These are phyloP conservation scores for Craniophora ligustri DNA, from an alignment of 2,888 invertebrate species.

Conservation along the genomic window DNA sequence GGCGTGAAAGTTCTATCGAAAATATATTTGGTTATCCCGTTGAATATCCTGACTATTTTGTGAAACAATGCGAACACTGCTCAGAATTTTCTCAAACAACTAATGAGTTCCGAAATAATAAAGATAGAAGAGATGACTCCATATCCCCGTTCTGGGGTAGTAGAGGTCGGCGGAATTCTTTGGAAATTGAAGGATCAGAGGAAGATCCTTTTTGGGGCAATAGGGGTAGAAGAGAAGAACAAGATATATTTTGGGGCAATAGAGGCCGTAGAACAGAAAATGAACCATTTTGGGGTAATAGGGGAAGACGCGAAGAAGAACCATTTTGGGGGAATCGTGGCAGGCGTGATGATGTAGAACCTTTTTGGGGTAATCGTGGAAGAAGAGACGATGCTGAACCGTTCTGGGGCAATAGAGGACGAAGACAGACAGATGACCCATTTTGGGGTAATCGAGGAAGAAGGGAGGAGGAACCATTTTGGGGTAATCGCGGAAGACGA, in stretches of 20 bases:
- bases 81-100: constrained; percentile 30
- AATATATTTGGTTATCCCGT: constrained; percentile 47
- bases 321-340: constrained; percentile 87
- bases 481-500: constrained; percentile 81
- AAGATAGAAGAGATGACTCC: constrained; percentile 62
- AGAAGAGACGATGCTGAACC: constrained; percentile 61
- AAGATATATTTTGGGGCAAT: constrained; percentile 73
- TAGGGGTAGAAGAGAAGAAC: constrained; percentile 66
- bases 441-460: constrained; percentile 85
- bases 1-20: constrained; percentile 70
- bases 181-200: constrained; percentile 40
- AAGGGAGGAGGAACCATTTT: constrained; percentile 74
- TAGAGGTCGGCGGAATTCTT: constrained; percentile 47
- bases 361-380: constrained; percentile 72
- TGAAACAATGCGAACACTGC: constrained; percentile 60
- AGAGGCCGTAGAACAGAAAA: constrained; percentile 63
- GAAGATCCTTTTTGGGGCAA: constrained; percentile 74
- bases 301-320: constrained; percentile 72
- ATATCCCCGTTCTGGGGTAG: constrained; percentile 60
- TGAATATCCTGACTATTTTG: constrained; percentile 52
- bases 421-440: constrained; percentile 67
- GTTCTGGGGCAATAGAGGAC: constrained; percentile 75
- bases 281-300: constrained; percentile 73
- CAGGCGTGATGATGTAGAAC: constrained; percentile 65
- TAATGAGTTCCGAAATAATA: constrained; percentile 42